Base-by-base conservation (phyloP, 2,888 invertebrate genomes). In the Empis livida region DNA sequence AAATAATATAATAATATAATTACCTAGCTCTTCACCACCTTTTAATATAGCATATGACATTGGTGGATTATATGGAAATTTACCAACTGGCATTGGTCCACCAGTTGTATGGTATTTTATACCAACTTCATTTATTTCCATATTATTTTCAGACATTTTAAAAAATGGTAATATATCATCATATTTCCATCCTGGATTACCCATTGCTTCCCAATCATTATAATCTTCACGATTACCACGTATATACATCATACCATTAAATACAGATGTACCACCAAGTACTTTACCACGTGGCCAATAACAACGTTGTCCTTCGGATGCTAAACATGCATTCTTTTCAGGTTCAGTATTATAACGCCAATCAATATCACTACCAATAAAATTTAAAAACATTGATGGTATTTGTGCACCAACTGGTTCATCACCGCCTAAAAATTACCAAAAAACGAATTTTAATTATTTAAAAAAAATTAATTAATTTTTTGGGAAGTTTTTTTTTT, bases 221-320 rank as follows among this genome's bases (percentile, higher is more conserved):
- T 82, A 94, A 69, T 94, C 94, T 51, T 79, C 79, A 20, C 83
- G 78, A 48, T 90, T 82, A 1, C 94, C 94, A 23, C 94, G 76
- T 54, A 94, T 87, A 68, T 94, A 94, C 80, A 88, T 92, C 94
- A 95, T 95, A 17, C 94, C 94, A 67, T 95, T 95, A 73, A 94
- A 78, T 0, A 90, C 89, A 14, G 92, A 92, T 1, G 91, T 92
- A 1, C 94, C 94, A 8, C 94, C 94, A 10, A 92, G 69, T 0
- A 89, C 88, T 73, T 89, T 89, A 60, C 89, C 89, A 57, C 89
- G 73, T 0, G 89, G 88, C 89, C 89, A 89, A 62, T 81, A 83
- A 64, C 89, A 90, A 54, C 80, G 30, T 23, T 77, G 73, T 27
- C 75, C 80, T 1, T 74, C 76, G 57, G 85, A 82, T 2, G 78